Conservation (phyloP, 2,888 invertebrate genomes). For the Clostera curtula region DNA sequence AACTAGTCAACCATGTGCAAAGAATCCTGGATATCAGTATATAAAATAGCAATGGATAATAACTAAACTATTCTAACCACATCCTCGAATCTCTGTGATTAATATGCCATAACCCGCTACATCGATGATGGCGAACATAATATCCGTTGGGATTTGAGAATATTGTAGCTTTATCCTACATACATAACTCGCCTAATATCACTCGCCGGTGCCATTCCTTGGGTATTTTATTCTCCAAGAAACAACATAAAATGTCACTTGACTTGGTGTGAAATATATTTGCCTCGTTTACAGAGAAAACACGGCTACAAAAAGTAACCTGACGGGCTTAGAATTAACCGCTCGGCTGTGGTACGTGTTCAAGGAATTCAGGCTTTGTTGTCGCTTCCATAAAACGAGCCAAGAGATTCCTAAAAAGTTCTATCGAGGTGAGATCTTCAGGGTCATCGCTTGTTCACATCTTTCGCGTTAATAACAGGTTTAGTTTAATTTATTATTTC, state of each 20-base stretch:
- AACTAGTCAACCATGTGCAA: too few species aligned
- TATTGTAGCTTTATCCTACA: too few species aligned
- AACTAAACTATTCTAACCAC: too few species aligned
- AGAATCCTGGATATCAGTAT: too few species aligned
- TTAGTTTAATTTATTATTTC: not conserved
- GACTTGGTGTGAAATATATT: slow-evolving; percentile 35
- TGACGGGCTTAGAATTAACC: slow-evolving; percentile 48
- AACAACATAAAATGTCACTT: slow-evolving; percentile 14
- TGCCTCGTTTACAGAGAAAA: slow-evolving; percentile 29
- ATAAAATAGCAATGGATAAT: too few species aligned
- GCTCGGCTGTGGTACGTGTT: slow-evolving; percentile 36
- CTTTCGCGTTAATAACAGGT: slow-evolving; percentile 8
- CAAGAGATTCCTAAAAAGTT: slow-evolving; percentile 38
- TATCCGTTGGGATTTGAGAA: too few species aligned
- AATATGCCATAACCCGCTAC: too few species aligned
- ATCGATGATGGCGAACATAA: too few species aligned
- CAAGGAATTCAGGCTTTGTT: slow-evolving; percentile 51
- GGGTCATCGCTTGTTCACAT: slow-evolving; percentile 24
- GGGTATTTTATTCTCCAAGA: slow-evolving; percentile 6
- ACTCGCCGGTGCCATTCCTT: slow-evolving; percentile 3
- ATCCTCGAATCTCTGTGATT: too few species aligned
- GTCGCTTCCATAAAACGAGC: slow-evolving; percentile 31
- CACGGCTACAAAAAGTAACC: slow-evolving; percentile 27
- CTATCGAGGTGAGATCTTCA: slow-evolving; percentile 35
- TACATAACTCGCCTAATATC: too few species aligned